A percentile compares a stretch with the other conserved stretches of the same genome.
phyloP scores from a whole-genome alignment of 2,113 vertebrate genomes.

The Ictalurus punctatus region DNA sequence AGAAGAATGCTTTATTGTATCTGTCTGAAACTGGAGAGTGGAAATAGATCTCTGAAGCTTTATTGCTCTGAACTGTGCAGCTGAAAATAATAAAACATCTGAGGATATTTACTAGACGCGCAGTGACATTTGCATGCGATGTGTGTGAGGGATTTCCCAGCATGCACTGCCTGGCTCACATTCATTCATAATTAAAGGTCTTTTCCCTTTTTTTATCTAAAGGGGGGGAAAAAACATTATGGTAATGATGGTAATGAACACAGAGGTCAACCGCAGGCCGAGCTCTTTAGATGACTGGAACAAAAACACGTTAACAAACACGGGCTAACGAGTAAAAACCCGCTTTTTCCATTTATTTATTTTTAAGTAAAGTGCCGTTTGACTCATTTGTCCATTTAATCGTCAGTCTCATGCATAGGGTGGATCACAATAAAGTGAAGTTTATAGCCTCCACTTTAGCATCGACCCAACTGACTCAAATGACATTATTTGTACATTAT shows the following conservation, averaged over 20 bases:
- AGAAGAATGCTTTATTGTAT: conserved; percentile 33
- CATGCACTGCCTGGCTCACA: conserved; percentile 43
- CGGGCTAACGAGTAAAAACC: not conserved
- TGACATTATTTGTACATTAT: not conserved
- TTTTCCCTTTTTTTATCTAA: conserved; percentile 31
- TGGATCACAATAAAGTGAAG: not conserved
- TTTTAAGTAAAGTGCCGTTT: conserved; percentile 8
- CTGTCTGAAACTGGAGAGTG: conserved; percentile 22
- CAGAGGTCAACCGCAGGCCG: conserved; percentile 57
- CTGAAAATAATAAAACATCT: conserved; percentile 30
- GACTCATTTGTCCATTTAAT: conserved; percentile 15
- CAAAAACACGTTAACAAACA: conserved; percentile 23
- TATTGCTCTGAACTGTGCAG: conserved; percentile 36
- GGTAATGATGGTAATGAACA: conserved; percentile 59
- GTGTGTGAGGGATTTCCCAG: conserved; percentile 23
- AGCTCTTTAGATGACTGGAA: conserved; percentile 43
- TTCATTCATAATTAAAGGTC: conserved; percentile 32
- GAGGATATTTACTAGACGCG: conserved; percentile 12
- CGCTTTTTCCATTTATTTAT: not conserved
- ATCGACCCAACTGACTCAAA: not conserved
- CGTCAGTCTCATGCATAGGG: not conserved
- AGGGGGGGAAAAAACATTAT: conserved; percentile 37
- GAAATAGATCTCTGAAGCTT: conserved; percentile 33
- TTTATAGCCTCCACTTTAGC: conserved; percentile 1
- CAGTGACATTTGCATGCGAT: conserved; percentile 32